These are phyloP conservation scores for Brachyrhaphis roseni DNA, from an alignment of 2,797 vertebrate genomes.

Conservation along the genomic window DNA sequence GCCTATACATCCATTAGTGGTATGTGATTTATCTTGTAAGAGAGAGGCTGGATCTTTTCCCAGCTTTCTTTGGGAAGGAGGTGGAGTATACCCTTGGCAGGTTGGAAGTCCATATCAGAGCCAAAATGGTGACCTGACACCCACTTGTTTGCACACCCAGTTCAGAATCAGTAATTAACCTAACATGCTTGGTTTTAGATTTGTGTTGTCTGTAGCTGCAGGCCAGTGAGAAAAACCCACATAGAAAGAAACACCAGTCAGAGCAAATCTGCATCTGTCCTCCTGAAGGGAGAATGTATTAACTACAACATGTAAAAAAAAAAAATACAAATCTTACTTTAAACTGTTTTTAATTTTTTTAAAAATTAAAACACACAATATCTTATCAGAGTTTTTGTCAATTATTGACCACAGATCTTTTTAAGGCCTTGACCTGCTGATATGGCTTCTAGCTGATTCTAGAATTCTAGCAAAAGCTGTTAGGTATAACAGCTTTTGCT, in stretches of 20 bases:
- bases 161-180: constrained; percentile 15
- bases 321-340: neutral
- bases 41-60: neutral
- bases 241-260: neutral
- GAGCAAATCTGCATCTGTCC: neutral
- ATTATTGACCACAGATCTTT: neutral
- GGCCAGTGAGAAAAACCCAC: neutral
- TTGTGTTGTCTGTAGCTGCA: neutral
- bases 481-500: no score
- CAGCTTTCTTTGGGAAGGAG: neutral
- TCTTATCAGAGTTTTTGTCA: neutral
- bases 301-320: neutral
- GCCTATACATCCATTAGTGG: neutral
- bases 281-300: neutral
- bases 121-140: neutral
- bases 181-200: constrained; percentile 12
- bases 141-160: neutral
- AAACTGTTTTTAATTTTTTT: neutral
- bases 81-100: neutral
- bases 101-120: constrained; percentile 4
- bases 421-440: neutral
- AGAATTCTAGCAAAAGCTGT: no score
- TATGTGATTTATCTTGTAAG: neutral
- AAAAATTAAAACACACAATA: neutral
- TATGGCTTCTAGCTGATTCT: neutral